phyloP scores from a whole-genome alignment of 2,797 vertebrate genomes.

The Dromococcyx pavoninus region DNA sequence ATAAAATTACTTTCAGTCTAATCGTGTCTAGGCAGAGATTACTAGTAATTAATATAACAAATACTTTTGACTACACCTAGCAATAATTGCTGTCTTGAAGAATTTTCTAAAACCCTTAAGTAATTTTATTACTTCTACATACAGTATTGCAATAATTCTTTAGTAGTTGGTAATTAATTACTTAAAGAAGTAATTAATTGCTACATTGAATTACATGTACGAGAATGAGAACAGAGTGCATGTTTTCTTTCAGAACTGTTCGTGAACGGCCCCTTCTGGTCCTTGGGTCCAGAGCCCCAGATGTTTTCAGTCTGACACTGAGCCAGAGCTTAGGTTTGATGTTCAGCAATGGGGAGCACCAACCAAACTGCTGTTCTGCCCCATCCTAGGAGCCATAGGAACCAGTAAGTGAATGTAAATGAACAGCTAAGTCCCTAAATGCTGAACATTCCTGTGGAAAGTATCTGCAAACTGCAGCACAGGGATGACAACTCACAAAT shows the following conservation, averaged over 20 bases:
- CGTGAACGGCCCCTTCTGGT: not conserved
- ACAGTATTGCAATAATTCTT: slow-evolving; percentile 9
- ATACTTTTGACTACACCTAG: slow-evolving; percentile 63
- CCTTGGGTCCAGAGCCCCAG: not conserved
- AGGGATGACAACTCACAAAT: not conserved
- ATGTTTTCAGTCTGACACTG: not conserved
- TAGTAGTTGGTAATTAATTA: slow-evolving; percentile 51
- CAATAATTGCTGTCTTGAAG: slow-evolving; percentile 61
- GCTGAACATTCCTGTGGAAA: not conserved
- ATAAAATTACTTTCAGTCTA: slow-evolving; percentile 55
- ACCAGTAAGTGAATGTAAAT: not conserved
- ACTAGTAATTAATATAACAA: slow-evolving; percentile 69
- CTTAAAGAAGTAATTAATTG: slow-evolving; percentile 26
- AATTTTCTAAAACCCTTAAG: slow-evolving; percentile 59
- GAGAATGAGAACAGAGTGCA: not conserved
- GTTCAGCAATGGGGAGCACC: not conserved
- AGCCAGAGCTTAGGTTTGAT: not conserved
- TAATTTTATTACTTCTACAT: slow-evolving; percentile 51
- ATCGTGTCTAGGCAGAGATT: slow-evolving; percentile 60
- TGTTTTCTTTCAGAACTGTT: not conserved
- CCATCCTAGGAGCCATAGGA: not conserved
- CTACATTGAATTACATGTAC: not conserved
- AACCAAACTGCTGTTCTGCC: not conserved
- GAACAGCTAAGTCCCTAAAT: not conserved
- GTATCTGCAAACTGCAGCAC: not conserved